Conservation (phyloP, 2,888 invertebrate species). For the Gymnoscelis rufifasciata region DNA sequence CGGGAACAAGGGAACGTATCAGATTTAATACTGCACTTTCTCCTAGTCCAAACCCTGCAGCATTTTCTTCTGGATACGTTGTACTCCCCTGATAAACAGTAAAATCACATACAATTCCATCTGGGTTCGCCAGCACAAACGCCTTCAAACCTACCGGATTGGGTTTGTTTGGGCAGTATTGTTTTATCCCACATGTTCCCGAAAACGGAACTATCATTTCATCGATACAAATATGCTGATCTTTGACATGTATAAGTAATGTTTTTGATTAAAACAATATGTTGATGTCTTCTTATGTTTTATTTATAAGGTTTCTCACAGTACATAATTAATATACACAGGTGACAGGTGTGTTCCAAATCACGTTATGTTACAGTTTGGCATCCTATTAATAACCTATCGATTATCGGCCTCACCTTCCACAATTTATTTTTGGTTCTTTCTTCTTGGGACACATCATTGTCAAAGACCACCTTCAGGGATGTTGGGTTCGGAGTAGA, state of each 20-base stretch:
- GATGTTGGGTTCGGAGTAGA: not conserved
- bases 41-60: constrained; percentile 6
- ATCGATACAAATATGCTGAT: constrained; percentile 13
- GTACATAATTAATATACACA: too few species aligned
- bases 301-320: too few species aligned
- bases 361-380: too few species aligned
- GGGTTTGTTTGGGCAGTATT: constrained; percentile 21
- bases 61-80: constrained; percentile 13
- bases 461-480: constrained; percentile 18
- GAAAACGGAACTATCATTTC: constrained; percentile 24
- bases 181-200: constrained; percentile 13
- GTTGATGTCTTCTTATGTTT: too few species aligned
- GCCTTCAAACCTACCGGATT: constrained; percentile 24
- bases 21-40: constrained; percentile 7
- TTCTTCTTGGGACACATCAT: constrained; percentile 9
- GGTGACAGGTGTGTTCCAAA: too few species aligned
- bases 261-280: too few species aligned
- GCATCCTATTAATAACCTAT: constrained; percentile 16
- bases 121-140: constrained; percentile 24
- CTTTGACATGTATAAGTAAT: constrained; percentile 1
- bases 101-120: constrained; percentile 22
- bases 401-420: constrained; percentile 15
- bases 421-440: constrained; percentile 15
- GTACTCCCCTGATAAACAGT: constrained; percentile 20
- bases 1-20: constrained; percentile 7